Base-by-base conservation (phyloP, 2,888 invertebrate species). In the Eristalis arbustorum region DNA sequence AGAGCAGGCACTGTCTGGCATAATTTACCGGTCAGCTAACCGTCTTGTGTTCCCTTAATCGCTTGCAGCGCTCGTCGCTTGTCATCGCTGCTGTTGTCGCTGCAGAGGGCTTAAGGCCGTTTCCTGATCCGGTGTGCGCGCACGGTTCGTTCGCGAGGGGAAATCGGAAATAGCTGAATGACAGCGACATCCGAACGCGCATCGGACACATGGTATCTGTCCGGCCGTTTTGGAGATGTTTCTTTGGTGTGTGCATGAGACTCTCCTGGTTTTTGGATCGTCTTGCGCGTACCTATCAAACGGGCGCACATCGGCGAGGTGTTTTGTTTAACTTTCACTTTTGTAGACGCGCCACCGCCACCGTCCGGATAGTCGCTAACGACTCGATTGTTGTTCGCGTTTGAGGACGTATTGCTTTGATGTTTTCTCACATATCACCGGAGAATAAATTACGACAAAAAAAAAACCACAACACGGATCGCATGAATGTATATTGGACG, bases 141-240 rank as follows among this genome's bases (percentile, higher is more conserved):
- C 14, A 37, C 22, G 57, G 67, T 56, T 49, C 68, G 69, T 64
- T 69, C 61, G 71, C 66, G 71, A 66, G 82, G 85, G 82, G 85
- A 85, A 85, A 85, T 85, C 85, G 85, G 76, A 85, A 85, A 81
- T 85, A 77, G 77, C 57, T 77, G 85, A 82, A 77, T 59, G 73
- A 77, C 69, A 56, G 68, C 71, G 62, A 81, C 67, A 71, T 85
- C 72, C 68, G 68, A 81, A 76, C 13, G 11, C 18, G 18, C 8
- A 28, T 64, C 37, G 28, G 18, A 18, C 56, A 34, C 31, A 37
- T 72, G n/a, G 37, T 40, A 56, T 63, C 62, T 63, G 75, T 76
- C 72, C 66, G 8, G 18, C 18, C 49, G 71, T 76, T 85, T 82
- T 82, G 85, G 82, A 85, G 73, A 85, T 85, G 76, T 73, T 57